Evolutionary conservation across 1,140 invertebrate genomes (phyloP), one percentile per base, ranked within the genome.

Genomic region (Condylostylus longicornis): DNA sequence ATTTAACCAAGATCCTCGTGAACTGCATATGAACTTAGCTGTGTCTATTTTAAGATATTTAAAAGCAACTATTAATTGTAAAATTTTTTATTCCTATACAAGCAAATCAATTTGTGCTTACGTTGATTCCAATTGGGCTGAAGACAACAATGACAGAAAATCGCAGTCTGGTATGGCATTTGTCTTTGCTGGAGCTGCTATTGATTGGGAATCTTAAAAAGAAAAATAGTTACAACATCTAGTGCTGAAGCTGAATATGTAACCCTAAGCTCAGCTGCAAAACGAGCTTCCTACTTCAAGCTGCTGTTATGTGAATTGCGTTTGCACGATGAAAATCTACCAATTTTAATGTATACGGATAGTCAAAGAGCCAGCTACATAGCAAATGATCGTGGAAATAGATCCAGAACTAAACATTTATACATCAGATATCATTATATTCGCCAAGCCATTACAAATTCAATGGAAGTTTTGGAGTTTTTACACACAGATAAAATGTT

Each of bases 231-330:
- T 17, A 48, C 54, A 6, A 18, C 53, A 9, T 63, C 54, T 20
- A 63, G 42, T 12, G 57, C 52, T 18, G 60, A 65, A 45, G 54
- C 61, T 1, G 62, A 66, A 44, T 61, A 55, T 37, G 51, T 64
- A 35, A 58, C 62, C 17, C 42, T 53, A 6, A 40, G 51, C 27
- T 45, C 50, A 37, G 54, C 49, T 2, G 30, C 53, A 12, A 58
- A 59, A 46, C 61, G 64, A 42, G 45, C 53, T 4, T 43, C 58
- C 8, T 58, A 49, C 50, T 35, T 59, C 15, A 45, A 38, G 28
- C 37, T 42, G 21, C 42, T 58, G 3, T 29, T 38, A 18, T 3
- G 7, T 5, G 29, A 38, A 17, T n/a, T 38, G 7, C 18, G 12
- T 8, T 6, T 30, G 7, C 13, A 38, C 18, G 12, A 19, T 15